These are phyloP conservation scores for Hydractinia echinata DNA, from an alignment of 30 jellyfish, hydroid and myxozoan genomes.

Conservation along the genomic window DNA sequence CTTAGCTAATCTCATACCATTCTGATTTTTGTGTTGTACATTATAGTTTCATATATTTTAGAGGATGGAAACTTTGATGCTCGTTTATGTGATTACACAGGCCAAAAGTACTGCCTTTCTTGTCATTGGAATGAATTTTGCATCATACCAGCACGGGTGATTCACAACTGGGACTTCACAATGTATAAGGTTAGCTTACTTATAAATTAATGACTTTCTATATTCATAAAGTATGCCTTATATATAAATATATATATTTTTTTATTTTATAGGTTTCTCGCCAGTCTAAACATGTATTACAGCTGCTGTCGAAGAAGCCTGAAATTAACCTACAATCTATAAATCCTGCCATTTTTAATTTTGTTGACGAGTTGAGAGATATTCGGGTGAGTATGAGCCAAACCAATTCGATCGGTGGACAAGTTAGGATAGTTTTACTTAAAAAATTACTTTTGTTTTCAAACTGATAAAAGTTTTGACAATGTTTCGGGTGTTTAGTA, in stretches of 20 bases:
- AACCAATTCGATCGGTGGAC: too few species aligned
- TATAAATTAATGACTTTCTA: neutral
- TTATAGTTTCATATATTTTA: neutral
- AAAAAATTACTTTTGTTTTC: too few species aligned
- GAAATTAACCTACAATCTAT: constrained; percentile 47
- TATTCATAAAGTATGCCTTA: neutral
- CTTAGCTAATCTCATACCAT: too few species aligned
- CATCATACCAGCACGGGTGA: constrained; percentile 78
- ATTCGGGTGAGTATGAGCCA: constrained; percentile 57
- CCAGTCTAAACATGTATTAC: constrained; percentile 83
- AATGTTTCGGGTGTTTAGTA: too few species aligned
- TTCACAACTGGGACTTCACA: constrained; percentile 91
- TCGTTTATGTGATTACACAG: constrained; percentile 85
- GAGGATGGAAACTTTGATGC: constrained; percentile 71
- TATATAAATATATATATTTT: neutral
- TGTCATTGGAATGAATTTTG: constrained; percentile 93
- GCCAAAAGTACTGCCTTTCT: constrained; percentile 61
- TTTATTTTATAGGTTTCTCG: constrained; percentile 64
- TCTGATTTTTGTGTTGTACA: too few species aligned
- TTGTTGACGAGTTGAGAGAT: constrained; percentile 84
- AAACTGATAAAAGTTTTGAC: too few species aligned
- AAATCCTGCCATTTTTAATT: constrained; percentile 83
- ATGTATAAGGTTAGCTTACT: constrained; percentile 46
- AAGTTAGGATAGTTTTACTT: too few species aligned
- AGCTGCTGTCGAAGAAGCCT: constrained; percentile 54